Evolutionary conservation across 2,888 invertebrate species (phyloP).

Genomic region (Mythimna ferrago): DNA sequence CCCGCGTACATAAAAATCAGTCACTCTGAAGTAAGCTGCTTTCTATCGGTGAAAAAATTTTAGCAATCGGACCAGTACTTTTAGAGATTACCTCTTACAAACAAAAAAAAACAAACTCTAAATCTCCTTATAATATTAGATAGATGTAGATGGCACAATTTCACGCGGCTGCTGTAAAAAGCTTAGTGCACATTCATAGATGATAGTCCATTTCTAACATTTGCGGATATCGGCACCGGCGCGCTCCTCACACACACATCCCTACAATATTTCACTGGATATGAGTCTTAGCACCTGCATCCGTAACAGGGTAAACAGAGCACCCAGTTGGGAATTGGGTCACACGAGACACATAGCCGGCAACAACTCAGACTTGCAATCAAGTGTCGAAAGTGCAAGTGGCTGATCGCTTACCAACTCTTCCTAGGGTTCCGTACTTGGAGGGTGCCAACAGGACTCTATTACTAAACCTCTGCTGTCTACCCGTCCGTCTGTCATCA

Average conservation of each 20-base stretch:
- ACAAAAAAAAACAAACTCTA: too few species aligned
- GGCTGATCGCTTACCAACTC: background rate
- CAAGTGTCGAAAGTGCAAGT: constrained; percentile 32
- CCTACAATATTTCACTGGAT: background rate
- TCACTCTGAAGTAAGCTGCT: too few species aligned
- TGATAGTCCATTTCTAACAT: background rate
- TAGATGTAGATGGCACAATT: background rate
- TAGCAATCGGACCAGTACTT: too few species aligned
- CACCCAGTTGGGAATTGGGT: constrained; percentile 53
- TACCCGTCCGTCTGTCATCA: too few species aligned
- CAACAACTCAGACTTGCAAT: constrained; percentile 49
- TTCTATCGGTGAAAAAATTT: too few species aligned
- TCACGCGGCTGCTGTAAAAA: background rate
- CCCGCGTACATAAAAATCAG: too few species aligned
- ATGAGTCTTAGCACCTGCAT: constrained; percentile 29
- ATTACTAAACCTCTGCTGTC: too few species aligned
- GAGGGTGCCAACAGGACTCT: too few species aligned
- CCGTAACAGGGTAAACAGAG: constrained; percentile 32
- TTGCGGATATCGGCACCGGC: background rate
- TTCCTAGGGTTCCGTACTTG: too few species aligned
- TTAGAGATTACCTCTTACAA: too few species aligned
- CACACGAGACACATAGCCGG: constrained; percentile 45
- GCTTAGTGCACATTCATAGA: background rate
- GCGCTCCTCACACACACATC: background rate
- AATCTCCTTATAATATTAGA: too few species aligned